Evolutionary conservation across 1,140 invertebrate genomes (phyloP), one percentile per base, ranked within the genome.

Genomic region (Caerostris extrusa): DNA sequence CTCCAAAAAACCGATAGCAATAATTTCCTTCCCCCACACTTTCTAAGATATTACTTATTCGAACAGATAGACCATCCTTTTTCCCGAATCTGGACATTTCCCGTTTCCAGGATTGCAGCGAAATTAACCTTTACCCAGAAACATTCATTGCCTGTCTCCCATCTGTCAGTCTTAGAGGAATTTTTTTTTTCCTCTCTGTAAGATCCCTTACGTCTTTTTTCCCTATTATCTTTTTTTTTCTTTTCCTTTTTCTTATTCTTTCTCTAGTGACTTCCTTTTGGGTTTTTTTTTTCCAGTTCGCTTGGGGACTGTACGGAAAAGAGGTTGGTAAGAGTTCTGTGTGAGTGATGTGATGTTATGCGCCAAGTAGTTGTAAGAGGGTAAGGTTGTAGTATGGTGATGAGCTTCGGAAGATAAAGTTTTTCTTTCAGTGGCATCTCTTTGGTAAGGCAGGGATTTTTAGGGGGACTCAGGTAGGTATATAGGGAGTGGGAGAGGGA

Each of bases 101-200:
- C 34, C 57, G 85, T 61, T 87, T 61, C n/a, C 34, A 7, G 85
- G 85, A 77, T 77, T 61, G 60, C 57, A 60, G 85, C 53, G 60
- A 87, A 87, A 87, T 87, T 87, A 87, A 87, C 85, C 85, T 64
- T 87, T 58, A 61, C 58, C 85, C 57, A 34, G 60, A 87, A 87
- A 87, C 85, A 87, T 87, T 87, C 85, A 87, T 87, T 87, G 85
- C 85, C 85, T 87, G 85, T 87, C 85, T 61, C n/a, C 19, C 34
- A 61, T 61, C 85, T 64, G 85, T 87, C 85, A 87, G 85, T 87
- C 60, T 77, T 77, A 56, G 53, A 34, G 34, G 71, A 12, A 50
- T 19, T 50, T 2, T 53, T 77, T n/a, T 53, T 77, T 6, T 3
- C 34, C 12, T 3, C 8, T 77, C 71, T 12, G 34, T 34, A 53